Percentiles rank a stretch among this genome's conserved stretches.
These are phyloP conservation scores for Manduca sexta DNA, from an alignment of 1,140 invertebrate genomes.

Conservation along the genomic window DNA sequence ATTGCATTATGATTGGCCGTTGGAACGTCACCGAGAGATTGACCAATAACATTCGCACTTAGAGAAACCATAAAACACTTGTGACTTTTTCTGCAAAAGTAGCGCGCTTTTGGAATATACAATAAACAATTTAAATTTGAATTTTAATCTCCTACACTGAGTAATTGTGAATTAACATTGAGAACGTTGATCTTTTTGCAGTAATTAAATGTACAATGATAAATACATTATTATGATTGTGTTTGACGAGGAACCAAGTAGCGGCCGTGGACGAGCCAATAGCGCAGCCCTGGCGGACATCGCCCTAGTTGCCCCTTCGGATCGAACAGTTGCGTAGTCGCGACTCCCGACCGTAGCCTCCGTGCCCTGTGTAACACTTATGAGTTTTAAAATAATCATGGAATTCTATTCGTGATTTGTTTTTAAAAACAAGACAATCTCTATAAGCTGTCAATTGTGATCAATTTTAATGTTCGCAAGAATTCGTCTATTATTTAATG, in stretches of 20 bases:
- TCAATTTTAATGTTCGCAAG: conserved; percentile 6
- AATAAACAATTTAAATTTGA: conserved; percentile 50
- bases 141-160: conserved; percentile 19
- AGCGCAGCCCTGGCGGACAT: conserved; percentile 64
- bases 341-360: conserved; percentile 39
- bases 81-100: conserved; percentile 42
- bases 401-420: conserved; percentile 24
- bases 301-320: conserved; percentile 54
- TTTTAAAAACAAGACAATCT: conserved; percentile 28
- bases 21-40: too few relatives aligned
- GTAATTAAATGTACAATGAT: too few relatives aligned
- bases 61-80: too few relatives aligned
- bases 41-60: too few relatives aligned
- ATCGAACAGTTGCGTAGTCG: conserved; percentile 66
- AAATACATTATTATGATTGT: too few relatives aligned
- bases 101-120: conserved; percentile 41
- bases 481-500: conserved; percentile 3
- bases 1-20: too few relatives aligned
- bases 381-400: conserved; percentile 18
- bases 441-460: conserved; percentile 23
- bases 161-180: too few relatives aligned
- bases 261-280: conserved; percentile 42
- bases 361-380: conserved; percentile 9
- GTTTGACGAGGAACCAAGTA: conserved; percentile 15
- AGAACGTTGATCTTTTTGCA: too few relatives aligned